Base-by-base conservation (phyloP, 2,113 vertebrate genomes). In the Phaethon lepturus region DNA sequence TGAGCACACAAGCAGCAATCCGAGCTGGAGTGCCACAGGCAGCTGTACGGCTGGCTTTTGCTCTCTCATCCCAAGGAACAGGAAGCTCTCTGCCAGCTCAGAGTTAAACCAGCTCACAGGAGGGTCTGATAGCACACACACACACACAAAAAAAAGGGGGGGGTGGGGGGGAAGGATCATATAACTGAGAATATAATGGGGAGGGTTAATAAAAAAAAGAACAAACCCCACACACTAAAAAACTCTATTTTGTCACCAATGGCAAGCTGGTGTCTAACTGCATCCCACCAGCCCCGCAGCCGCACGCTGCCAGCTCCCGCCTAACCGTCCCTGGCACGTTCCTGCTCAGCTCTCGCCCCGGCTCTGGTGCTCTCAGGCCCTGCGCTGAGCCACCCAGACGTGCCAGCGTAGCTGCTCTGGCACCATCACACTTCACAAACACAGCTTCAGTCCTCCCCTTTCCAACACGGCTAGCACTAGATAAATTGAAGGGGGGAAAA, bases 271-370 rank as follows among this genome's bases (percentile, higher is more conserved):
- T 22, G 16, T 13, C 24, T 17, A 33, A 35, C 17, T 7, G 23
- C 23, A 22, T 8, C 14, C 33, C 68, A n/a, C 35, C 3, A 7
- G 18, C 40, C 58, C 35, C 11, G 5, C 31, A 19, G 67, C 15
- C 5, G 0, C 9, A 16, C 75, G 38, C 38, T 15, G 50, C n/a
- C 23, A 16, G 64, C 11, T 2, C 19, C 16, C 35, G 4, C 35
- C 33, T 8, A 14, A 6, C 22, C 13, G 0, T 18, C 38, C 59
- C 10, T 2, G 7, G 17, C 4, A 26, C 1, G 2, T 7, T n/a
- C 55, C 2, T 3, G 15, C 5, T 40, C 45, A 33, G 35, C 40
- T n/a, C 64, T 5, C 60, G 45, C 10, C 23, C 68, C 1, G 1
- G 10, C 2, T 3, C 64, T 29, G 50, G 35, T 19, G 26, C 60